Base-by-base conservation (phyloP, 2,113 vertebrate species). In the Silurus meridionalis region DNA sequence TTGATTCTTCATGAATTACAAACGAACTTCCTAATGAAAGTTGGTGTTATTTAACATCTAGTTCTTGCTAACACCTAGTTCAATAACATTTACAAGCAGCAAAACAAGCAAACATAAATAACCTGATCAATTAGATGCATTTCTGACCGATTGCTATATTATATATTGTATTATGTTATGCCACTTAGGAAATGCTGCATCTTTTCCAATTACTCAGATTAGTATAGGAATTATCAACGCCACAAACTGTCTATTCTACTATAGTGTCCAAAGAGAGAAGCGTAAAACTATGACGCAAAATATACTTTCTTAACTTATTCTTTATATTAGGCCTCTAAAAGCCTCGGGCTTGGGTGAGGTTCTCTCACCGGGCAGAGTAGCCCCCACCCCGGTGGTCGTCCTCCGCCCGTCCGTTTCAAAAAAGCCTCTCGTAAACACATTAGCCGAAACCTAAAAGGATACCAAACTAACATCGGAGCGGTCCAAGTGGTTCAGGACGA, bases 401-500 rank as follows among this genome's bases (percentile, higher is more conserved):
- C 4, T 6, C 28, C 8, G 8, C n/a, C 74, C 6, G 10, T 15
- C 23, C 23, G 72, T 52, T 19, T 14, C 9, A 13, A n/a, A 3
- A 3, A 58, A 85, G 10, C 63, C 4, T 13, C 63, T 21, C 3
- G 15, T n/a, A 19, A 84, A n/a, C 46, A 58, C 6, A 13, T 25
- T n/a, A 50, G 1, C 28, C 17, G 28, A 83, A 74, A 13, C 15
- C 2, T 17, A 4, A 84, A 93, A 95, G 93, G 95, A 96, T 96
- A 96, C 95, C 53, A 95, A 71, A 8, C 1, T 21, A 0, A 75
- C 55, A 0, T 82, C 6, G 0, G 92, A 17, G 14, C 90, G 90
- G 48, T 94, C 93, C 0, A 95, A 92, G 13, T 95, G 95, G 83
- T 71, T 87, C 83, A 92, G 81, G n/a, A 95, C 61, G 28, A 92